Evolutionary conservation across 1,140 invertebrate species (phyloP).

Genomic region (Drepana arcuata): DNA sequence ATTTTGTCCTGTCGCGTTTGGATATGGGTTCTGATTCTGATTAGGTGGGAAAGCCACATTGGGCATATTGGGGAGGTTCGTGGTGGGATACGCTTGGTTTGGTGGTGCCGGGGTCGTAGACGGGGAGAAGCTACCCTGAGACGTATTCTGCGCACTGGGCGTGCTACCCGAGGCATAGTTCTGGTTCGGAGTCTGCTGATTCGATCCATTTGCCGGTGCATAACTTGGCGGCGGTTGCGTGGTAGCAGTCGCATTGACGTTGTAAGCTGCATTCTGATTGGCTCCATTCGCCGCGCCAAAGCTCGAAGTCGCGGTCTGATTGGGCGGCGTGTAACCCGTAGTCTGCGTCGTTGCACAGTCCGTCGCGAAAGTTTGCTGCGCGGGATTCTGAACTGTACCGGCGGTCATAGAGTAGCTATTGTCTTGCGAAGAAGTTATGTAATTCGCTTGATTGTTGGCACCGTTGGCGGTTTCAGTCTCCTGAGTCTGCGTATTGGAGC

Average conservation of each 20-base stretch:
- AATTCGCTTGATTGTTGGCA: conserved; percentile 43
- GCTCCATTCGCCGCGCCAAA: conserved; percentile 37
- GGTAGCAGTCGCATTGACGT: conserved; percentile 30
- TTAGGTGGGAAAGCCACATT: conserved; percentile 38
- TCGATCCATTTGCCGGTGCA: conserved; percentile 33
- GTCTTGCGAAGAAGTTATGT: conserved; percentile 55
- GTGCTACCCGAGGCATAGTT: conserved; percentile 26
- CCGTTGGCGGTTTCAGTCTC: conserved; percentile 36
- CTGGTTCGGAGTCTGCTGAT: conserved; percentile 27
- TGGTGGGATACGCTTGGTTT: conserved; percentile 35
- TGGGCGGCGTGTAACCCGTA: conserved; percentile 21
- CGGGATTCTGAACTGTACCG: conserved; percentile 25
- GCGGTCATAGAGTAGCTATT: conserved; percentile 30
- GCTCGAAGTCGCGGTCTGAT: conserved; percentile 29
- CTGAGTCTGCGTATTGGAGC: conserved; percentile 28
- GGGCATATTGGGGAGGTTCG: conserved; percentile 37
- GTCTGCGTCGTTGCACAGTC: conserved; percentile 31
- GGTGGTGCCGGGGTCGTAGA: conserved; percentile 53
- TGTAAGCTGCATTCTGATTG: conserved; percentile 26
- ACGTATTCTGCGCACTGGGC: conserved; percentile 30
- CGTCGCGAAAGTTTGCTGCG: conserved; percentile 36
- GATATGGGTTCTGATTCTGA: conserved; percentile 46
- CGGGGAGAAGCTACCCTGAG: conserved; percentile 46
- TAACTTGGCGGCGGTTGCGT: conserved; percentile 35
- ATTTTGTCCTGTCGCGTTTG: conserved; percentile 60